phyloP scores from a whole-genome alignment of 2,113 vertebrate species.

The Irena cyanogastra region DNA sequence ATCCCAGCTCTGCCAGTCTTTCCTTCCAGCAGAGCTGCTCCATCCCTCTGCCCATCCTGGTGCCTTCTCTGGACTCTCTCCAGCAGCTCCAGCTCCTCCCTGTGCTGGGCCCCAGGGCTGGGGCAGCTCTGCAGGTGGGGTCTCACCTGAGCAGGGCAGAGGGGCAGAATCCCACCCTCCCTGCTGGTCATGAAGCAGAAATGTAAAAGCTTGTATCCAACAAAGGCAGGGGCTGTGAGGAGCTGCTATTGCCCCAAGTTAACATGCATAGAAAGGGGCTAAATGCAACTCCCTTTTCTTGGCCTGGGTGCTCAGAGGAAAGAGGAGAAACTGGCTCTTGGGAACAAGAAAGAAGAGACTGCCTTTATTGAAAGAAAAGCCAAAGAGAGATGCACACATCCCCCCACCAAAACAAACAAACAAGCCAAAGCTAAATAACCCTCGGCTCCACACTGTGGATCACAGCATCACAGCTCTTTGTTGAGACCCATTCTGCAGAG shows the following conservation, averaged over 20 bases:
- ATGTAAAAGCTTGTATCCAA: background rate
- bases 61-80: background rate
- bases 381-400: background rate
- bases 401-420: background rate
- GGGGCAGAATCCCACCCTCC: background rate
- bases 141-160: background rate
- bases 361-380: background rate
- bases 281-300: background rate
- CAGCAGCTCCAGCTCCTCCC: background rate
- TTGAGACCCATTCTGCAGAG: slow-evolving; percentile 6
- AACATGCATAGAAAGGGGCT: background rate
- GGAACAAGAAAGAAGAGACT: background rate
- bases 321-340: background rate
- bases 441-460: background rate
- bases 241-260: background rate
- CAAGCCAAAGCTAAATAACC: background rate
- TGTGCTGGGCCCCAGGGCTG: background rate
- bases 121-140: background rate
- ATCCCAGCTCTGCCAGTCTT: background rate
- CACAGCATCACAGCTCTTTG: background rate
- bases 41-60: background rate
- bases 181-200: background rate
- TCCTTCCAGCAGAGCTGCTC: background rate
- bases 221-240: background rate
- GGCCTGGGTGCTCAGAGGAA: background rate